phyloP scores from a whole-genome alignment of 2,888 invertebrate species.

The Prosapia bicincta region DNA sequence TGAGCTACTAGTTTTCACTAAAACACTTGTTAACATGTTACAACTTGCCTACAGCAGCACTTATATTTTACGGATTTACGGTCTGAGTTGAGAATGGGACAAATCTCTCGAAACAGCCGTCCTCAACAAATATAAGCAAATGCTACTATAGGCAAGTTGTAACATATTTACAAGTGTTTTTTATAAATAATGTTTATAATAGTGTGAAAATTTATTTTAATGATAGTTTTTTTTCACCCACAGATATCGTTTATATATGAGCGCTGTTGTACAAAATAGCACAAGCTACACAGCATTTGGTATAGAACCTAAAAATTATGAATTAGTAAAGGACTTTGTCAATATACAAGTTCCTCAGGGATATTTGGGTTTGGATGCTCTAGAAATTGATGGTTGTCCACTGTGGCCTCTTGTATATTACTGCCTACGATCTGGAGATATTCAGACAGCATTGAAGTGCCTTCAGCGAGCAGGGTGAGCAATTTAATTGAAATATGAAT shows the following conservation, averaged over 20 bases:
- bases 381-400: conserved; percentile 73
- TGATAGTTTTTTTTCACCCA: conserved; percentile 34
- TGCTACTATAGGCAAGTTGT: too few relatives aligned
- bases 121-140: too few relatives aligned
- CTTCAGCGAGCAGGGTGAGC: conserved; percentile 66
- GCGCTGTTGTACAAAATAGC: conserved; percentile 74
- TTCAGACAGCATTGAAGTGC: conserved; percentile 77
- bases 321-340: conserved; percentile 81
- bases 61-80: too few relatives aligned
- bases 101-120: too few relatives aligned
- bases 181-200: too few relatives aligned
- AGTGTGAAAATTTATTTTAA: too few relatives aligned
- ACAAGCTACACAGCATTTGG: conserved; percentile 76
- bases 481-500: too few relatives aligned
- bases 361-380: conserved; percentile 71
- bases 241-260: conserved; percentile 81
- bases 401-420: conserved; percentile 95
- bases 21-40: too few relatives aligned
- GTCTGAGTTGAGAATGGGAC: too few relatives aligned
- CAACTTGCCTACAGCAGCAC: too few relatives aligned
- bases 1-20: too few relatives aligned
- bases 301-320: conserved; percentile 84
- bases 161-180: too few relatives aligned
- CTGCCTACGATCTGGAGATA: conserved; percentile 86
- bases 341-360: conserved; percentile 64